Evolutionary conservation across 1,140 invertebrate species (phyloP), one percentile per base, ranked within the genome.

Genomic region (Micrasema longulum): DNA sequence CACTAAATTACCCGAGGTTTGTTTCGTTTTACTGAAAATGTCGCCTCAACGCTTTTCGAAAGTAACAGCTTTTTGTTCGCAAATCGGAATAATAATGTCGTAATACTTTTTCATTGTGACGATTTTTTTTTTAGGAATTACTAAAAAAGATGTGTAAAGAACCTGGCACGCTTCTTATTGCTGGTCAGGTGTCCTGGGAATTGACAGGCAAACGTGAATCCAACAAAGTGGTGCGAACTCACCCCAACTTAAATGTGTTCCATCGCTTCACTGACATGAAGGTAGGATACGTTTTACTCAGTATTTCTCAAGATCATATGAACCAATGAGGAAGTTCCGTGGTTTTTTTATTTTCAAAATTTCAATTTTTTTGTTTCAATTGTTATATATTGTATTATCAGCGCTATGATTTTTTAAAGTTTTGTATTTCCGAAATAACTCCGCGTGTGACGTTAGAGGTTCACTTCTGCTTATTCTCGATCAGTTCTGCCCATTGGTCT

Each of bases 151-250:
- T 89, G 69, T 86, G 89, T 67, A 89, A 89, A 76, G 84, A 87
- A 0, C 85, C 88, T 11, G 89, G 89, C 9, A 82, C 86, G 69
- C 77, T 91, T 26, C 65, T 90, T 76, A 82, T 91, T 36, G 87
- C 88, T 26, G 89, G 89, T 9, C 82, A 88, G 73, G 87, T 90
- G 0, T 90, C 89, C 45, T 91, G 89, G 89, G 89, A 91, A 77
- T 78, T 88, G 36, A 87, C 86, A 12, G 89, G 88, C 11, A 85
- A 85, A 69, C 84, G 86, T 41, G 83, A 87, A 10, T 87, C 85
- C 74, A 89, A 88, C 77, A 80, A 80, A 11, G 80, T 84, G n/a
- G 83, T 85, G 48, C 85, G 86, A 60, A 81, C 87, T 16, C 86
- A 88, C 66, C 89, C 89, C n/a, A 91, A 91, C 78, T 78, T 92